Evolutionary conservation across 2,113 vertebrate genomes (phyloP).

Genomic region (Anser cygnoides): DNA sequence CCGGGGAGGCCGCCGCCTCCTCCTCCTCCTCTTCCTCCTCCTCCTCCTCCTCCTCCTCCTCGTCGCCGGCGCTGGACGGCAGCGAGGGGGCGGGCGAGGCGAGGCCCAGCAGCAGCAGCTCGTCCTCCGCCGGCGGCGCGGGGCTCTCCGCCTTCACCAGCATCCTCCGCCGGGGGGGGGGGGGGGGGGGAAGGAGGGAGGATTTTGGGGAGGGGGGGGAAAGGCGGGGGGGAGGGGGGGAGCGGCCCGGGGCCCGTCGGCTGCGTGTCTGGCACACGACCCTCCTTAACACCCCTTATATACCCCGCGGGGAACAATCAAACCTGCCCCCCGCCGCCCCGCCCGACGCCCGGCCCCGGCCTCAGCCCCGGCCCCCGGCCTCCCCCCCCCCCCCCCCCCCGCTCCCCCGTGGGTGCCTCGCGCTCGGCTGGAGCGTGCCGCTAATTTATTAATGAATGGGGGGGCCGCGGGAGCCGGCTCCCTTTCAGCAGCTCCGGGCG

Average conservation of each 20-base stretch:
- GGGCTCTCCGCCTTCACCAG: slow-evolving; percentile 66
- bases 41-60: slow-evolving; percentile 56
- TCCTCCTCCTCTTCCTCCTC: no score
- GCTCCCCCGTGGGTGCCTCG: slow-evolving; percentile 72
- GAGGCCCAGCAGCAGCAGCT: slow-evolving; percentile 58
- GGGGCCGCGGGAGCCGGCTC: slow-evolving; percentile 57
- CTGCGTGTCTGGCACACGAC: slow-evolving; percentile 84
- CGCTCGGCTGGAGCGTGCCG: slow-evolving; percentile 83
- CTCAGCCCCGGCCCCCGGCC: no score
- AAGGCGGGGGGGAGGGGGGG: not conserved
- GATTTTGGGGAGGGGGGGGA: no score
- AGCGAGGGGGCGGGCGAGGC: slow-evolving; percentile 50
- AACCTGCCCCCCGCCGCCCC: slow-evolving; percentile 38
- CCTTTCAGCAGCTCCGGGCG: slow-evolving; percentile 65
- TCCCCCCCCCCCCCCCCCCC: not conserved
- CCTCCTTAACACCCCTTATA: slow-evolving; percentile 79
- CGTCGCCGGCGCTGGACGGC: slow-evolving; percentile 62
- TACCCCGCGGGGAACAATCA: slow-evolving; percentile 75
- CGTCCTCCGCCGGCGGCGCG: slow-evolving; percentile 62
- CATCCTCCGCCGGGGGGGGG: slow-evolving; percentile 59
- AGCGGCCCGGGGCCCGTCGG: slow-evolving; percentile 67
- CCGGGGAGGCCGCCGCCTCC: no score
- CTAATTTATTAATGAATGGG: slow-evolving; percentile 81
- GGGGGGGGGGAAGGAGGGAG: no score
- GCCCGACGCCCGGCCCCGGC: not conserved